These are phyloP conservation scores for Penaeus japonicus DNA, from an alignment of 1,140 invertebrate species.

Conservation along the genomic window DNA sequence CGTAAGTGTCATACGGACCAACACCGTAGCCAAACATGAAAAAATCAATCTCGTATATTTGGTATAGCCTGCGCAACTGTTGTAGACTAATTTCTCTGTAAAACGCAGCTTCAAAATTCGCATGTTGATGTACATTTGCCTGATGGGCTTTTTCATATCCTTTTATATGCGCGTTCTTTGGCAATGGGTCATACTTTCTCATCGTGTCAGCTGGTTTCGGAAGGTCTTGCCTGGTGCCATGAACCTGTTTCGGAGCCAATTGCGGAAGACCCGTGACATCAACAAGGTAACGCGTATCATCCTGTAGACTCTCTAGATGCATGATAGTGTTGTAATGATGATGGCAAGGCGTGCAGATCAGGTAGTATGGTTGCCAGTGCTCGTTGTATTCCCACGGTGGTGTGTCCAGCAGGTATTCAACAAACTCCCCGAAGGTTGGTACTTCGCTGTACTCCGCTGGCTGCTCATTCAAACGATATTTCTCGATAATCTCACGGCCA, in stretches of 20 bases:
- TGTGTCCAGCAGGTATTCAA: slow-evolving; percentile 46
- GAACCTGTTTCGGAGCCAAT: not conserved
- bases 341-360: slow-evolving; percentile 65
- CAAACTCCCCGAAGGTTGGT: slow-evolving; percentile 53
- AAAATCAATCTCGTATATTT: slow-evolving; percentile 57
- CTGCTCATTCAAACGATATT: slow-evolving; percentile 7
- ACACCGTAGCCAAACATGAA: slow-evolving; percentile 56
- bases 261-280: slow-evolving; percentile 17
- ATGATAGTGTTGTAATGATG: slow-evolving; percentile 65
- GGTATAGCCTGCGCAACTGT: slow-evolving; percentile 45
- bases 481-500: slow-evolving; percentile 37
- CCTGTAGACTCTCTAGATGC: slow-evolving; percentile 64
- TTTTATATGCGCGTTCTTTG: not conserved
- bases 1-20: slow-evolving; percentile 29
- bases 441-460: slow-evolving; percentile 35
- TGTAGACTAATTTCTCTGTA: slow-evolving; percentile 53
- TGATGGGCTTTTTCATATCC: not conserved
- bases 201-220: not conserved
- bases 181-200: not conserved
- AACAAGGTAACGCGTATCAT: slow-evolving; percentile 40
- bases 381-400: slow-evolving; percentile 62
- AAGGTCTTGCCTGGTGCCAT: not conserved
- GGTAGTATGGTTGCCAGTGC: slow-evolving; percentile 66
- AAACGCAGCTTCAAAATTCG: slow-evolving; percentile 59
- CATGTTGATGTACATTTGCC: not conserved